Evolutionary conservation across 1,140 invertebrate species (phyloP).

Genomic region (Pseudomyrmex pallidus): DNA sequence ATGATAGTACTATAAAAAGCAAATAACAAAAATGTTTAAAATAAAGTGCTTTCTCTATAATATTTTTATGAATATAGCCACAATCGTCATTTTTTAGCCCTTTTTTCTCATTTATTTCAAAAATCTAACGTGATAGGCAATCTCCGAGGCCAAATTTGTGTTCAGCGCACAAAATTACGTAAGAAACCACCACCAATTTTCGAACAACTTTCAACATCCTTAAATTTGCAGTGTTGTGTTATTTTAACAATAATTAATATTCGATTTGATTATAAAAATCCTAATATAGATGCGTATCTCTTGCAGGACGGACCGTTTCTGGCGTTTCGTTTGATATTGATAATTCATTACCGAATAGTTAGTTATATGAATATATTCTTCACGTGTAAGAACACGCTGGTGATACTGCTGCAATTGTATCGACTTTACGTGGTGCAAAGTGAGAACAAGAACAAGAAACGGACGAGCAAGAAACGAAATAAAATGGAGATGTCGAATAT

Average conservation of each 20-base stretch:
- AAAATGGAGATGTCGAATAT: constrained; percentile 82
- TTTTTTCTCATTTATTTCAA: too few species aligned
- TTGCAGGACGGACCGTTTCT: constrained; percentile 92
- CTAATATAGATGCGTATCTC: constrained; percentile 13
- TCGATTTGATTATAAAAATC: constrained; percentile 16
- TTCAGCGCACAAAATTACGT: too few species aligned
- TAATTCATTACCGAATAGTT: constrained; percentile 93
- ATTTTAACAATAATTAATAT: background rate
- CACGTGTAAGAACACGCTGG: constrained; percentile 95
- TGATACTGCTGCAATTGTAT: constrained; percentile 94
- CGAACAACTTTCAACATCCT: too few species aligned
- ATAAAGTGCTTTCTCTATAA: too few species aligned
- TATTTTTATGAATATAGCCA: too few species aligned
- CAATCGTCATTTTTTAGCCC: too few species aligned
- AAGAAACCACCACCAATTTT: too few species aligned
- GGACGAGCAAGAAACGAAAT: constrained; percentile 77
- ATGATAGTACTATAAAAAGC: too few species aligned
- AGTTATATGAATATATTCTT: constrained; percentile 98
- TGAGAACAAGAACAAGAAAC: constrained; percentile 81
- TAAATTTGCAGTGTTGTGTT: too few species aligned
- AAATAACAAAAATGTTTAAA: too few species aligned
- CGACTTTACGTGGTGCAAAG: constrained; percentile 92
- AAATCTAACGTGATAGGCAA: too few species aligned
- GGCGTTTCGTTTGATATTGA: constrained; percentile 92
- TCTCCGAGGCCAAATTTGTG: too few species aligned